phyloP scores from a whole-genome alignment of 1,140 invertebrate genomes.

The Platyura marginata region DNA sequence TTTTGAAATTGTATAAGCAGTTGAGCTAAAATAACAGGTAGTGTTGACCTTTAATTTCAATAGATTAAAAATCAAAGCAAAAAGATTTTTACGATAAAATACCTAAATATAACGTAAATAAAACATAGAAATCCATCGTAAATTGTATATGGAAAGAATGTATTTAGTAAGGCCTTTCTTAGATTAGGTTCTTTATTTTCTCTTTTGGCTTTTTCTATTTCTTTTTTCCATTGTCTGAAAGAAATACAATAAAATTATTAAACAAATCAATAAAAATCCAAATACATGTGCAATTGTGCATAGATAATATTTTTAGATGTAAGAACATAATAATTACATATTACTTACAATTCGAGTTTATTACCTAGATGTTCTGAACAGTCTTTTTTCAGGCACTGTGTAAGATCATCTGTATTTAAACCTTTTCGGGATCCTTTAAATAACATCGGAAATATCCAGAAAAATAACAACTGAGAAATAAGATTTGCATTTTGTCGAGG shows the following conservation, averaged over 20 bases:
- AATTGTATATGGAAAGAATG: conserved; percentile 24
- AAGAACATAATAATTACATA: neutral
- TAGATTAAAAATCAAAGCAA: too few species aligned
- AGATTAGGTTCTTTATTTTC: conserved; percentile 22
- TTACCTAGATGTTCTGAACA: conserved; percentile 19
- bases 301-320: too few species aligned
- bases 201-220: conserved; percentile 22
- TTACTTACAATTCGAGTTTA: conserved; percentile 21
- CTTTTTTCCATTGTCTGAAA: conserved; percentile 28
- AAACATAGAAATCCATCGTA: conserved; percentile 25
- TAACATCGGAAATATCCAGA: conserved; percentile 21
- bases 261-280: too few species aligned
- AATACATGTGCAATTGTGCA: too few species aligned
- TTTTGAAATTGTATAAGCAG: conserved; percentile 21
- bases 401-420: conserved; percentile 19
- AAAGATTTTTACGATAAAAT: too few species aligned
- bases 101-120: conserved; percentile 26
- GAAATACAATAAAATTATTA: too few species aligned
- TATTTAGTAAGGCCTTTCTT: conserved; percentile 24
- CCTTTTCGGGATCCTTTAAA: conserved; percentile 17
- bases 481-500: conserved; percentile 18
- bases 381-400: conserved; percentile 18
- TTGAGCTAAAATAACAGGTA: conserved; percentile 27
- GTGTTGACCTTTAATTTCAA: conserved; percentile 16
- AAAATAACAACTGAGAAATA: conserved; percentile 22